phyloP scores from a whole-genome alignment of 2,113 vertebrate species.

The Oophaga pumilio region DNA sequence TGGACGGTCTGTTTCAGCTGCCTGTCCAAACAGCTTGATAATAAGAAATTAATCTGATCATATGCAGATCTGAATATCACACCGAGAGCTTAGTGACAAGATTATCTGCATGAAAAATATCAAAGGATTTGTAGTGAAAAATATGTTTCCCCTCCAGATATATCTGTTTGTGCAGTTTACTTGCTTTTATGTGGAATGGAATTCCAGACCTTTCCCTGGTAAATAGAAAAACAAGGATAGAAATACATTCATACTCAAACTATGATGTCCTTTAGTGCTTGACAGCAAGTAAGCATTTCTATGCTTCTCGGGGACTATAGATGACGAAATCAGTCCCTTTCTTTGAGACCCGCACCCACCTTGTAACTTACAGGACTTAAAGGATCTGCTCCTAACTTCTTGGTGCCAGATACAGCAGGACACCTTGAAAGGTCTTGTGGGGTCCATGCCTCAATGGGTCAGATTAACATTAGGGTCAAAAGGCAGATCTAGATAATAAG shows the following conservation, averaged over 20 bases:
- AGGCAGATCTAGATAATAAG: too few relatives aligned
- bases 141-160: conserved; percentile 39
- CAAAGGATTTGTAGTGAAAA: conserved; percentile 32
- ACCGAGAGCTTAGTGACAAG: conserved; percentile 28
- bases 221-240: not conserved
- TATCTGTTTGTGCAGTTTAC: conserved; percentile 3
- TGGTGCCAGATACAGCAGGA: too few relatives aligned
- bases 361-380: too few relatives aligned
- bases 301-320: not conserved
- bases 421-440: too few relatives aligned
- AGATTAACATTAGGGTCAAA: too few relatives aligned
- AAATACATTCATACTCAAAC: not conserved
- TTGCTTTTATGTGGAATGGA: not conserved
- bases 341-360: too few relatives aligned
- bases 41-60: conserved; percentile 46
- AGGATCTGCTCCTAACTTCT: too few relatives aligned
- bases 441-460: too few relatives aligned
- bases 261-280: not conserved
- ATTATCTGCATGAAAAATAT: conserved; percentile 32
- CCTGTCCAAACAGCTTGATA: conserved; percentile 30
- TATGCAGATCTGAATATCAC: conserved; percentile 39
- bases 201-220: not conserved
- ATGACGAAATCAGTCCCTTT: too few relatives aligned
- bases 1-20: conserved; percentile 1
- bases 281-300: not conserved